Evolutionary conservation across 2,113 vertebrate genomes (phyloP).

Genomic region (Sporophila hypoxantha): DNA sequence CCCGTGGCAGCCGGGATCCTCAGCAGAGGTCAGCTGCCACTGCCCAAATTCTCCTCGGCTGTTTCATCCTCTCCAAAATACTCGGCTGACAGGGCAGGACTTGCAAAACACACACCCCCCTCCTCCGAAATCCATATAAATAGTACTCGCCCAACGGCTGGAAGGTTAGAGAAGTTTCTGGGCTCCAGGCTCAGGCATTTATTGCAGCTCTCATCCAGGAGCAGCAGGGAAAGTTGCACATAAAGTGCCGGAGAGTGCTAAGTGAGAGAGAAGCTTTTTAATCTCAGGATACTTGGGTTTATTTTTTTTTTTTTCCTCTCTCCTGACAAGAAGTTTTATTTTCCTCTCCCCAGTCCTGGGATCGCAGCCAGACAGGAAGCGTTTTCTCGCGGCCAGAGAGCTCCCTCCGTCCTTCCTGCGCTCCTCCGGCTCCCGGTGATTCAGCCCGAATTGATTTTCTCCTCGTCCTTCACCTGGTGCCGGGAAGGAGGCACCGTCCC

Average conservation of each 20-base stretch:
- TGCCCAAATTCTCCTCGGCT: conserved; percentile 65
- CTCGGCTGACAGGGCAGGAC: conserved; percentile 60
- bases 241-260: neutral
- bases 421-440: neutral
- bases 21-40: conserved; percentile 58
- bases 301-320: neutral
- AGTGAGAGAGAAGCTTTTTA: neutral
- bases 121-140: conserved; percentile 57
- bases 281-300: neutral
- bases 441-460: conserved; percentile 21
- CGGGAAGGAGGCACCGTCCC: neutral
- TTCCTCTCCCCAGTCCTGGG: conserved; percentile 14
- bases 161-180: conserved; percentile 76
- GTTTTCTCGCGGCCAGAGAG: neutral
- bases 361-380: conserved; percentile 46
- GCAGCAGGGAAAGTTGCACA: neutral
- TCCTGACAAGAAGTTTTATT: neutral
- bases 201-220: conserved; percentile 45
- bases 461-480: neutral
- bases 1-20: neutral
- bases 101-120: conserved; percentile 52
- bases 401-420: conserved; percentile 26
- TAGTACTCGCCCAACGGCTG: conserved; percentile 39
- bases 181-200: conserved; percentile 49
- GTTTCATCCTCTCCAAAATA: conserved; percentile 77